These are phyloP conservation scores for Halcyon senegalensis DNA, from an alignment of 2,113 vertebrate species.

Conservation along the genomic window DNA sequence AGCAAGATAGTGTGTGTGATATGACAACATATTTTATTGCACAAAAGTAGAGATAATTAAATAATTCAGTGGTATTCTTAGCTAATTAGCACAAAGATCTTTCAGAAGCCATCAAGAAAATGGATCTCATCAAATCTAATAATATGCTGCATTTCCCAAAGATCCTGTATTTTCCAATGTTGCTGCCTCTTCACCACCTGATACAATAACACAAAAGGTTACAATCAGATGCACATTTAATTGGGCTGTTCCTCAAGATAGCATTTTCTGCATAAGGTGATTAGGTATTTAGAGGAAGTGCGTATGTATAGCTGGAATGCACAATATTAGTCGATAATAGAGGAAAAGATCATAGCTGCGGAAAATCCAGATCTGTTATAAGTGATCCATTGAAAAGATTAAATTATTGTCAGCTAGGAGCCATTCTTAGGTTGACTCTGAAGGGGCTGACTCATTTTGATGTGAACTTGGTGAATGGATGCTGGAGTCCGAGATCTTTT, in stretches of 20 bases:
- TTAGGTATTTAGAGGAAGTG: not conserved
- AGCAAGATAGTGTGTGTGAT: conserved; percentile 71
- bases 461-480: not conserved
- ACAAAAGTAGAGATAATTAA: conserved; percentile 78
- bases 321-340: not conserved
- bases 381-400: not conserved
- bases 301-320: not conserved
- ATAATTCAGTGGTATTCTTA: conserved; percentile 74
- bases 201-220: not conserved
- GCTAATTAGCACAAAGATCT: conserved; percentile 78
- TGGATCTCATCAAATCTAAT: conserved; percentile 70
- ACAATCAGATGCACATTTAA: not conserved
- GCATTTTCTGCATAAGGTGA: not conserved
- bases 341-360: not conserved
- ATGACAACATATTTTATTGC: conserved; percentile 76
- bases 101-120: conserved; percentile 75
- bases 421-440: not conserved
- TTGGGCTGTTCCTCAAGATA: not conserved
- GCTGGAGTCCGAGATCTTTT: not conserved
- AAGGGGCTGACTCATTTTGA: not conserved
- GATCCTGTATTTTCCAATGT: not conserved
- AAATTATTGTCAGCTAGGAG: not conserved
- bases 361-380: not conserved
- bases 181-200: conserved; percentile 29
- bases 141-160: conserved; percentile 32